Percentiles rank a stretch among this genome's conserved stretches.
Evolutionary conservation across 2,113 vertebrate species (phyloP).

Genomic region (Vidua chalybeata): DNA sequence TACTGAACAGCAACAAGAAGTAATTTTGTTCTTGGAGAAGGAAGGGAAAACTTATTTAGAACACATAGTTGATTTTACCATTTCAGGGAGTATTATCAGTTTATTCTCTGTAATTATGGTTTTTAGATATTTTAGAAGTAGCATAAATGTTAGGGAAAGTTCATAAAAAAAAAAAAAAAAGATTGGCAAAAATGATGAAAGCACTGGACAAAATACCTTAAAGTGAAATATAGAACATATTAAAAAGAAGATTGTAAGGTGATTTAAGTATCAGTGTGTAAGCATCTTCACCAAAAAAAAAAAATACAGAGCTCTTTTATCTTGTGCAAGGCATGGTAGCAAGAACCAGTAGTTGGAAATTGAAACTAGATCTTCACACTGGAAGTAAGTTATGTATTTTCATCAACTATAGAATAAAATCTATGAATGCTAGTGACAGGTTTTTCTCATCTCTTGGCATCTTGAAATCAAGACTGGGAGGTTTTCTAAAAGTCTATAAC

Average conservation of each 20-base stretch:
- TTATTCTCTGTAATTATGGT: neutral
- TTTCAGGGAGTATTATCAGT: neutral
- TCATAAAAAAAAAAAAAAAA: neutral
- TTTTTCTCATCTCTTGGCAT: neutral
- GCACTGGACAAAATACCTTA: neutral
- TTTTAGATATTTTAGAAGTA: neutral
- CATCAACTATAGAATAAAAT: neutral
- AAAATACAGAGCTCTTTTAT: neutral
- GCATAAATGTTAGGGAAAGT: neutral
- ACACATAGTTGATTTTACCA: neutral
- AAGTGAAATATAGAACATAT: neutral
- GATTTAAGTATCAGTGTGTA: neutral
- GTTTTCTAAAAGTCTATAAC: neutral
- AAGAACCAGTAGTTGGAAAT: neutral
- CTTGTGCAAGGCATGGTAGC: neutral
- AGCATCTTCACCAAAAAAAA: neutral
- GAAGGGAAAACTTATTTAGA: neutral
- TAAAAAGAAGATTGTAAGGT: neutral
- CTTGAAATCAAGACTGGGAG: neutral
- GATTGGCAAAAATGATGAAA: neutral
- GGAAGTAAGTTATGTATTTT: conserved; percentile 7
- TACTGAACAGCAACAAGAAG: neutral
- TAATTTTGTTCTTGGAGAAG: neutral
- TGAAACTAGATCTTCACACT: neutral
- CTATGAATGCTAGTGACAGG: neutral